Conservation (phyloP, 2,888 invertebrate genomes). For the Adelognathus sp. region DNA sequence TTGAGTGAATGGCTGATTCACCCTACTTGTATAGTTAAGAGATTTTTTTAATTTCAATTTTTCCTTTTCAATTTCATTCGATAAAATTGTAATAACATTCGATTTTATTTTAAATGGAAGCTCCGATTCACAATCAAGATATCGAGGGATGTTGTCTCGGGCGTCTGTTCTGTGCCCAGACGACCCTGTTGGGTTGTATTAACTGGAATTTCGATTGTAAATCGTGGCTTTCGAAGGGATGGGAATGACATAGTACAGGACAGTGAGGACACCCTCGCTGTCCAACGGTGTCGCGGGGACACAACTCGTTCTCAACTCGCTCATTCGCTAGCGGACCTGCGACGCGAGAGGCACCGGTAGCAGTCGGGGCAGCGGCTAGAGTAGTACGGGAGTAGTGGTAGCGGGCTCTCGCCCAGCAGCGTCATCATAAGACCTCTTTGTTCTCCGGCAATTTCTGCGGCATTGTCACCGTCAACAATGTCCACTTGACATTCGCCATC, state of each 20-base stretch:
- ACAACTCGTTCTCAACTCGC: neutral
- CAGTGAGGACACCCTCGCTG: neutral
- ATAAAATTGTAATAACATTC: too few species aligned
- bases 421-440: conserved; percentile 81
- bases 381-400: neutral
- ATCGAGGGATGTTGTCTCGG: too few species aligned
- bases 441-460: conserved; percentile 81
- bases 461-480: conserved; percentile 81
- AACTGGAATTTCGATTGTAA: neutral
- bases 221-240: neutral
- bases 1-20: too few species aligned
- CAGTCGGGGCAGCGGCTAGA: conserved; percentile 10
- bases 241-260: neutral
- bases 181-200: neutral
- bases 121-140: too few species aligned
- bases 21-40: too few species aligned
- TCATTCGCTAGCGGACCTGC: conserved; percentile 55
- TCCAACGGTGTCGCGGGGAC: neutral
- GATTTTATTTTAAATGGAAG: too few species aligned
- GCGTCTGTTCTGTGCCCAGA: neutral
- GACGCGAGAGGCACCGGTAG: conserved; percentile 51
- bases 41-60: too few species aligned
- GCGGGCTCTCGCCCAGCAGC: conserved; percentile 76
- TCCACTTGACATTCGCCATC: conserved; percentile 81
- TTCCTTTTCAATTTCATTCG: too few species aligned